A percentile compares a stretch with the other conserved stretches of the same genome.
Conservation (phyloP, 2,888 invertebrate genomes). For the Atethmia centrago region DNA sequence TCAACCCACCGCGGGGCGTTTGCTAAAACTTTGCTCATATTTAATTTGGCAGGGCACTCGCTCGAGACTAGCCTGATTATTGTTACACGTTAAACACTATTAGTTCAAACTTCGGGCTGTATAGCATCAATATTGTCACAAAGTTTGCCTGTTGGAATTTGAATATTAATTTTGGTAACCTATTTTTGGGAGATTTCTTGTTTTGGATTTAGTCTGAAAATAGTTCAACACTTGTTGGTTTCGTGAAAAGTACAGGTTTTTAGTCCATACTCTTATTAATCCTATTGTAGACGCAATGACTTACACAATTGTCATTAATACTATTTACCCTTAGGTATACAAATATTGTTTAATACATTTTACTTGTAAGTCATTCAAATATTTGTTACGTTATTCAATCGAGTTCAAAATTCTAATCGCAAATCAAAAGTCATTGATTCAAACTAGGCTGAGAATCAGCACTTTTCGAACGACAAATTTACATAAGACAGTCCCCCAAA, state of each 20-base stretch:
- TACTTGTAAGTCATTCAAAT: neutral
- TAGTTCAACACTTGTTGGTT: conserved; percentile 7
- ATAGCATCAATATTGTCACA: conserved; percentile 60
- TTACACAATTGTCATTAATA: neutral
- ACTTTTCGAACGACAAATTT: no score
- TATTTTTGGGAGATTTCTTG: conserved; percentile 4
- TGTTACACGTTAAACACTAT: conserved; percentile 66
- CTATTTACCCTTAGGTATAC: neutral
- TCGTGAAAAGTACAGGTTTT: neutral
- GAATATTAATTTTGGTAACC: conserved; percentile 45
- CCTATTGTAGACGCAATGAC: no score
- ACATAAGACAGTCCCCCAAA: no score
- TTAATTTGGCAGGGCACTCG: conserved; percentile 68
- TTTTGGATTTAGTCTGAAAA: neutral
- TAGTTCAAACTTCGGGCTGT: conserved; percentile 56
- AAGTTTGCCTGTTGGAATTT: conserved; percentile 51
- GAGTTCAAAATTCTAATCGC: neutral
- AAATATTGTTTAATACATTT: neutral
- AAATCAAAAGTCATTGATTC: no score
- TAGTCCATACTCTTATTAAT: neutral
- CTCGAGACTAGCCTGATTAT: conserved; percentile 62
- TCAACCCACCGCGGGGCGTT: conserved; percentile 59
- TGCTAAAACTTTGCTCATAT: conserved; percentile 69
- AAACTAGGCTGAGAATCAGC: no score
- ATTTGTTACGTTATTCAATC: no score